Evolutionary conservation across 2,797 vertebrate genomes (phyloP).

Genomic region (Liparis tanakae): DNA sequence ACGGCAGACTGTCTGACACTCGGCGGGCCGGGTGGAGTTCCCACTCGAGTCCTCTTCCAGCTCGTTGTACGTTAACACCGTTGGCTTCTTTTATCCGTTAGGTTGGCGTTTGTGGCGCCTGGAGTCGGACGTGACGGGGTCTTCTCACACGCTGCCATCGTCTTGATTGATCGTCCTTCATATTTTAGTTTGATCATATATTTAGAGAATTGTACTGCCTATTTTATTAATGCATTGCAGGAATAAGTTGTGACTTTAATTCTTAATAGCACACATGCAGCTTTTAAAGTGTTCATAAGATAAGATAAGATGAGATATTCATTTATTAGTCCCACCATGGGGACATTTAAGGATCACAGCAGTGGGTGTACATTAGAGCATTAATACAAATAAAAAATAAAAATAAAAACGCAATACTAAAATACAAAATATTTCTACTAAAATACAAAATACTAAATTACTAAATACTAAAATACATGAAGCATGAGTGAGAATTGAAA

Average conservation of each 20-base stretch:
- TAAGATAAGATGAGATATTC: too few species aligned
- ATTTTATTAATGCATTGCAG: background rate
- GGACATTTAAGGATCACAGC: too few species aligned
- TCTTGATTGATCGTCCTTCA: background rate
- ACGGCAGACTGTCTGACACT: background rate
- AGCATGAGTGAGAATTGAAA: background rate
- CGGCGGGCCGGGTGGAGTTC: background rate
- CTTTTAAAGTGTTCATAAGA: background rate
- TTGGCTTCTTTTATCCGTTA: background rate
- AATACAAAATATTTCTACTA: too few species aligned
- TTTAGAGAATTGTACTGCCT: background rate
- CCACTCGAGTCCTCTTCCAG: background rate
- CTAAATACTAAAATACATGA: too few species aligned
- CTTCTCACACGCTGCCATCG: background rate
- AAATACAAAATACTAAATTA: too few species aligned
- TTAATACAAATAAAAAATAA: too few species aligned
- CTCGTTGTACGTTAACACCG: background rate
- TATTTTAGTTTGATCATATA: background rate
- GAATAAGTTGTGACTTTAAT: too few species aligned
- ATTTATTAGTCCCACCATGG: too few species aligned
- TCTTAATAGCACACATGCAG: background rate
- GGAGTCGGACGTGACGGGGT: background rate
- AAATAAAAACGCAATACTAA: too few species aligned
- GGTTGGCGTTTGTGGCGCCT: background rate
- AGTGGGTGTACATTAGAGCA: too few species aligned